Percentiles rank a stretch among this genome's conserved stretches.
Evolutionary conservation across 2,113 vertebrate genomes (phyloP).

Genomic region (Thalassoma bifasciatum): DNA sequence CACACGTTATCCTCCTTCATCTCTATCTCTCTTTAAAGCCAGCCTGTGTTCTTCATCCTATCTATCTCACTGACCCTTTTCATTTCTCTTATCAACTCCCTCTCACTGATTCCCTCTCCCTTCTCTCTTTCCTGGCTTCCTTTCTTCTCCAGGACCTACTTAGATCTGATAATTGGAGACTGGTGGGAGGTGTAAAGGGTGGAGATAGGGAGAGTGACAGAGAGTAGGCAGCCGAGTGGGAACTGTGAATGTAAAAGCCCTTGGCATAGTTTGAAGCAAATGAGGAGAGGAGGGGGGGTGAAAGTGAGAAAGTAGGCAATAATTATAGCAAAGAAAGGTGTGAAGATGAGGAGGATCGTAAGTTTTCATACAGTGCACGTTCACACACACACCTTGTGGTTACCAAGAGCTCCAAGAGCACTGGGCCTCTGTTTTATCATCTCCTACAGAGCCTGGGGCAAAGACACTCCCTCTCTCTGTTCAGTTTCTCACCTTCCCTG

Average conservation of each 20-base stretch:
- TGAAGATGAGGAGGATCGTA: slow-evolving; percentile 71
- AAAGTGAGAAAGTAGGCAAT: slow-evolving; percentile 63
- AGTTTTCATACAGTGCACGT: slow-evolving; percentile 61
- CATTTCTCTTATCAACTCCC: slow-evolving; percentile 49
- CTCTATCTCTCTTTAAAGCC: slow-evolving; percentile 14
- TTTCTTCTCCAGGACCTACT: slow-evolving; percentile 68
- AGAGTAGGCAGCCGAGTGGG: slow-evolving; percentile 61
- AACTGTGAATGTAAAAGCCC: slow-evolving; percentile 73
- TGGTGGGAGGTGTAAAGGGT: slow-evolving; percentile 76
- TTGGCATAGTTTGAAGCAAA: slow-evolving; percentile 68
- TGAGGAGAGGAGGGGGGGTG: slow-evolving; percentile 52
- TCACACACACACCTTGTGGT: slow-evolving; percentile 46
- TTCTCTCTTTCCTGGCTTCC: slow-evolving; percentile 32
- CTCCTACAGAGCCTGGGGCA: slow-evolving; percentile 65
- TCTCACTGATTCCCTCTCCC: slow-evolving; percentile 32
- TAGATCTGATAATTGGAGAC: slow-evolving; percentile 77
- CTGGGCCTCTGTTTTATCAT: slow-evolving; percentile 70
- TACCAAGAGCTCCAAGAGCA: slow-evolving; percentile 51
- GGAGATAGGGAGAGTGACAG: slow-evolving; percentile 64
- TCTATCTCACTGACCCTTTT: slow-evolving; percentile 53
- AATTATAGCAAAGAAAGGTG: slow-evolving; percentile 78
- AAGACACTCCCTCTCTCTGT: slow-evolving; percentile 48
- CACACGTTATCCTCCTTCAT: slow-evolving; percentile 24
- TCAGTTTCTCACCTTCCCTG: slow-evolving; percentile 33
- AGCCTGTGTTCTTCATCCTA: slow-evolving; percentile 12